Percentiles rank a stretch among this genome's conserved stretches.
phyloP scores from a whole-genome alignment of 2,113 vertebrate species.

The Puffinus mauretanicus region DNA sequence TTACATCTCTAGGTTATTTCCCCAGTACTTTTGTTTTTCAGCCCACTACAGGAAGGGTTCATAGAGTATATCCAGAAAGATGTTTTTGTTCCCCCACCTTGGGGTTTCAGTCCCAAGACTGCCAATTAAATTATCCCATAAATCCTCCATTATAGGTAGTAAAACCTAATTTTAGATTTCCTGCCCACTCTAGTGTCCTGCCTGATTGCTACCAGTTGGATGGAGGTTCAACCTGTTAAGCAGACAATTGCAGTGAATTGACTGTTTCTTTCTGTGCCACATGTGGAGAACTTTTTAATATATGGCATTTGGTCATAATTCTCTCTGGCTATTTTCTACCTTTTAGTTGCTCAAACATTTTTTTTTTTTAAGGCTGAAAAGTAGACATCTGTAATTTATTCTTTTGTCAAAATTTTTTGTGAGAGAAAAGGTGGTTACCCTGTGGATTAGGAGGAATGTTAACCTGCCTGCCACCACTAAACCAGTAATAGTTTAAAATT shows the following conservation, averaged over 20 bases:
- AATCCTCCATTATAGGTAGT: conserved; percentile 83
- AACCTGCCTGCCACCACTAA: neutral
- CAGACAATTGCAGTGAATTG: conserved; percentile 38
- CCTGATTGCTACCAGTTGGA: conserved; percentile 77
- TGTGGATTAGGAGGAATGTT: neutral
- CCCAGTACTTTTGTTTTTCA: conserved; percentile 47
- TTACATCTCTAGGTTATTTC: conserved; percentile 30
- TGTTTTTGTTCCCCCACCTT: conserved; percentile 70
- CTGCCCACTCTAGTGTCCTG: conserved; percentile 72
- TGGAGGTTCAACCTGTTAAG: conserved; percentile 56
- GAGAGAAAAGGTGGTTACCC: neutral
- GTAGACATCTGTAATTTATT: neutral
- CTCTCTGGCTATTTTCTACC: conserved; percentile 4
- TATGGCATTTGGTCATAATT: conserved; percentile 33
- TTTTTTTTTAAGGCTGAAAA: neutral
- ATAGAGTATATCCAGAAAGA: conserved; percentile 59
- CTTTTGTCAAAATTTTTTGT: neutral
- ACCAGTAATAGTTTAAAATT: neutral
- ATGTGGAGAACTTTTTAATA: conserved; percentile 15
- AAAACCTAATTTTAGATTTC: conserved; percentile 88
- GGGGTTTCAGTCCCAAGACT: conserved; percentile 74
- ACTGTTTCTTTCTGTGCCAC: conserved; percentile 36
- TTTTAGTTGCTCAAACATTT: neutral
- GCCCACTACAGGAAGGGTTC: conserved; percentile 33
- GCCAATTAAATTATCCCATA: conserved; percentile 83